These are phyloP conservation scores for Furcula furcula DNA, from an alignment of 2,888 invertebrate genomes.

Conservation along the genomic window DNA sequence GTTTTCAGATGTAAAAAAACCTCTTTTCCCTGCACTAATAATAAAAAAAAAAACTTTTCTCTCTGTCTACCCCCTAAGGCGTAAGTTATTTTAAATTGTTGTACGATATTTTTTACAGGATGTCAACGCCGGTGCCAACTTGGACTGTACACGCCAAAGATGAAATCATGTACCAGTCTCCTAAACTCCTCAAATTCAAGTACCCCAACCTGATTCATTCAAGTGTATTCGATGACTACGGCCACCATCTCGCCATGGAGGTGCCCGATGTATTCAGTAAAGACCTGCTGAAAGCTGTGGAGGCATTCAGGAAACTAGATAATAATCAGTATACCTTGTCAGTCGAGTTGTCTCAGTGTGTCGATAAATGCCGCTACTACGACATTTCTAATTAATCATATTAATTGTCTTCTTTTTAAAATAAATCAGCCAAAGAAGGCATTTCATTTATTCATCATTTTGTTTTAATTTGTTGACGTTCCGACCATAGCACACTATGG, in stretches of 20 bases:
- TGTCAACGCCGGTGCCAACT: slow-evolving; percentile 81
- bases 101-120: slow-evolving; percentile 35
- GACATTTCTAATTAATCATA: neutral
- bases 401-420: neutral
- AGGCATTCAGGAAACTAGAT: slow-evolving; percentile 9
- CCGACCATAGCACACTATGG: too few species aligned
- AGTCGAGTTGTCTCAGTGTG: too few species aligned
- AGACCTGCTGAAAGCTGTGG: slow-evolving; percentile 73
- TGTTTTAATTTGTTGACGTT: too few species aligned
- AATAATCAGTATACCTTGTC: too few species aligned
- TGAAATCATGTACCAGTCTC: slow-evolving; percentile 82
- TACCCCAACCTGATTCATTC: slow-evolving; percentile 84
- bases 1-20: too few species aligned
- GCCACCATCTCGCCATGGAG: slow-evolving; percentile 92
- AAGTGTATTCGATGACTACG: slow-evolving; percentile 83
- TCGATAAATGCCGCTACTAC: too few species aligned
- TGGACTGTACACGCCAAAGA: slow-evolving; percentile 85
- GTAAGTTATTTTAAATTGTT: too few species aligned
- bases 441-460: too few species aligned
- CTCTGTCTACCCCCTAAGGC: too few species aligned
- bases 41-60: too few species aligned
- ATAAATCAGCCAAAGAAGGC: neutral
- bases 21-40: too few species aligned
- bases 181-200: slow-evolving; percentile 77
- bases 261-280: slow-evolving; percentile 84